Evolutionary conservation across 2,888 invertebrate species (phyloP).

Genomic region (Microctonus aethiopoides): DNA sequence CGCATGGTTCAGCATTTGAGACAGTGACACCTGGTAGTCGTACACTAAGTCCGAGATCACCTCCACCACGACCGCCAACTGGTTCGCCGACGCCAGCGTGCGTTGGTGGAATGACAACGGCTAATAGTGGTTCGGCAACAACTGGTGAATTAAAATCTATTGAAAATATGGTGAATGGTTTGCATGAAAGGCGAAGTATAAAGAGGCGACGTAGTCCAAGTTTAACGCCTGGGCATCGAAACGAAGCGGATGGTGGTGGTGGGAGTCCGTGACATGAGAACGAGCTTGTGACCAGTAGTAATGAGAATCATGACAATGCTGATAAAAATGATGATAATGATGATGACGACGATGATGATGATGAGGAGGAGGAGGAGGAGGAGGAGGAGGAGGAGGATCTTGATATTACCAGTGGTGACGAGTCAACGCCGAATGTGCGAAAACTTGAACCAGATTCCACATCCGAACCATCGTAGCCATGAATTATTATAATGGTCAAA

Average conservation of each 20-base stretch:
- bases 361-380: constrained; percentile 47
- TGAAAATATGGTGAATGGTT: constrained; percentile 97
- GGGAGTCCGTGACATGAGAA: constrained; percentile 67
- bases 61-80: constrained; percentile 71
- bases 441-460: constrained; percentile 62
- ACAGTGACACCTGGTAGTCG: constrained; percentile 85
- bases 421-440: constrained; percentile 38
- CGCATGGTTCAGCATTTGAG: constrained; percentile 86
- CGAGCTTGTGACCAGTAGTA: constrained; percentile 58
- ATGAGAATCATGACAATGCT: constrained; percentile 41
- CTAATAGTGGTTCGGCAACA: constrained; percentile 67
- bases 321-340: no score
- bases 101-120: constrained; percentile 55
- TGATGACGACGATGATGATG: constrained; percentile 29
- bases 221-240: constrained; percentile 56
- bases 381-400: constrained; percentile 47
- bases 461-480: constrained; percentile 64
- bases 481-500: not conserved
- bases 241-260: constrained; percentile 55
- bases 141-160: constrained; percentile 93
- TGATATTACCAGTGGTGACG: constrained; percentile 45
- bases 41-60: constrained; percentile 73
- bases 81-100: constrained; percentile 71
- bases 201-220: constrained; percentile 75
- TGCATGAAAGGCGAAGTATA: constrained; percentile 79